Evolutionary conservation across 1,140 invertebrate species (phyloP).

Genomic region (Amphibalanus amphitrite): DNA sequence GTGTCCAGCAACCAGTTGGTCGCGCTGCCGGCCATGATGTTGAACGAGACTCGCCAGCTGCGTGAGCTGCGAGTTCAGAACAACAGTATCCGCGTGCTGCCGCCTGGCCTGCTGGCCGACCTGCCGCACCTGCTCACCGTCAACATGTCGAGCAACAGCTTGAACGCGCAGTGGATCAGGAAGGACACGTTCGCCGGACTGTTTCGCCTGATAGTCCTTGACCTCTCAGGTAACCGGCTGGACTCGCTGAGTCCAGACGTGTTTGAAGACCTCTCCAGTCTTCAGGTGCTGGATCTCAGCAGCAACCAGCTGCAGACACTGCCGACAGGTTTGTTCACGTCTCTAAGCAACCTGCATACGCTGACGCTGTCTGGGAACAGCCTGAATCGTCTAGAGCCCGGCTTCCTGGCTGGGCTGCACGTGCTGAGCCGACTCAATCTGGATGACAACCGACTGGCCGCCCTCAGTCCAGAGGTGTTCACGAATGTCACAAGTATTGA

Average conservation of each 20-base stretch:
- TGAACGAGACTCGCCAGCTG: constrained; percentile 44
- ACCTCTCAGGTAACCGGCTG: constrained; percentile 67
- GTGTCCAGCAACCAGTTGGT: constrained; percentile 67
- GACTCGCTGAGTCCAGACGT: constrained; percentile 51
- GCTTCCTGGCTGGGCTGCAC: constrained; percentile 56
- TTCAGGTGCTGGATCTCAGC: constrained; percentile 62
- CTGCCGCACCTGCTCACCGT: constrained; percentile 50
- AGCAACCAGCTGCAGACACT: constrained; percentile 58
- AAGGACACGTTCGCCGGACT: constrained; percentile 65
- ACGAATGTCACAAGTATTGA: constrained; percentile 49
- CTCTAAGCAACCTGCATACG: constrained; percentile 66
- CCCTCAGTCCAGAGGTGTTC: constrained; percentile 59
- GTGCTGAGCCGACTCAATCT: constrained; percentile 55
- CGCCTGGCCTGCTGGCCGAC: constrained; percentile 63
- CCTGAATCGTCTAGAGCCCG: constrained; percentile 52
- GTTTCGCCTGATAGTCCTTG: constrained; percentile 64
- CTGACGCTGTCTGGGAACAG: constrained; percentile 59
- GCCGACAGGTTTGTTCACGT: constrained; percentile 56
- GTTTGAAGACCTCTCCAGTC: constrained; percentile 57
- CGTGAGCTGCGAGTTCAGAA: constrained; percentile 48
- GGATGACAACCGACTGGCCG: constrained; percentile 57
- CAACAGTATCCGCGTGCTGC: constrained; percentile 51
- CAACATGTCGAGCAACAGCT: constrained; percentile 34
- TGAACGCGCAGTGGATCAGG: constrained; percentile 25
- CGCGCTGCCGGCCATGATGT: constrained; percentile 34